Percentiles rank a stretch among this genome's conserved stretches.
Conservation (phyloP, 2,113 vertebrate species). For the Myiopsitta monachus region DNA sequence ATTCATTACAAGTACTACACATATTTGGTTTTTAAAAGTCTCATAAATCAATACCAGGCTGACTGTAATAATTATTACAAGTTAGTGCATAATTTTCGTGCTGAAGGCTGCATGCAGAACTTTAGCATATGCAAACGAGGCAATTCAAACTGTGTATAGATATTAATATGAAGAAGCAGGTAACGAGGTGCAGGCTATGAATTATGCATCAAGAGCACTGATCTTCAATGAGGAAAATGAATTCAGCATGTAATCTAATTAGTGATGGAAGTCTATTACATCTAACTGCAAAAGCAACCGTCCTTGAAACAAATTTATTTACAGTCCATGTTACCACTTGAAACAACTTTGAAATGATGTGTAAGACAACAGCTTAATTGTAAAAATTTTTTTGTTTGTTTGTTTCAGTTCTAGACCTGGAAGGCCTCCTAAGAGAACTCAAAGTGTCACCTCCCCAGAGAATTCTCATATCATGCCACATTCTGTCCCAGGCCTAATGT, state of each 20-base stretch:
- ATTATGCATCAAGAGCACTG: constrained; percentile 99
- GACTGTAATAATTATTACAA: constrained; percentile 99
- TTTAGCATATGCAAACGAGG: constrained; percentile 99
- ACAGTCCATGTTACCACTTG: constrained; percentile 97
- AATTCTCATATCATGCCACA: constrained; percentile 99
- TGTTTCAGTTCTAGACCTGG: constrained; percentile 96
- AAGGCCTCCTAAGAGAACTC: constrained; percentile 96
- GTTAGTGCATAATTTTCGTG: constrained; percentile 99
- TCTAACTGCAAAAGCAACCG: constrained; percentile 99
- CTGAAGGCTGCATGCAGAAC: constrained; percentile 95
- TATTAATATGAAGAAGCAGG: constrained; percentile 99
- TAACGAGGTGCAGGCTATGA: constrained; percentile 99
- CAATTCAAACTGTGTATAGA: constrained; percentile 99
- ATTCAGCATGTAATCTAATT: constrained; percentile 99
- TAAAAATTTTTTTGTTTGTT: constrained; percentile 80
- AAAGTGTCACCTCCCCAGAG: constrained; percentile 96
- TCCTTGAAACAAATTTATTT: constrained; percentile 99
- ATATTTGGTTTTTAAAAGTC: constrained; percentile 99
- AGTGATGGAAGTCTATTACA: constrained; percentile 99
- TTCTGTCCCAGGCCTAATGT: constrained; percentile 98
- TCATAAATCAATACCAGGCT: constrained; percentile 99
- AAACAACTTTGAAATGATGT: constrained; percentile 91
- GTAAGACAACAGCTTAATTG: constrained; percentile 90
- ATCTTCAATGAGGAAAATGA: constrained; percentile 99
- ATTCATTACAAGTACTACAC: constrained; percentile 99